Conservation (phyloP, 2,113 vertebrate species). For the Pterophyllum scalare region DNA sequence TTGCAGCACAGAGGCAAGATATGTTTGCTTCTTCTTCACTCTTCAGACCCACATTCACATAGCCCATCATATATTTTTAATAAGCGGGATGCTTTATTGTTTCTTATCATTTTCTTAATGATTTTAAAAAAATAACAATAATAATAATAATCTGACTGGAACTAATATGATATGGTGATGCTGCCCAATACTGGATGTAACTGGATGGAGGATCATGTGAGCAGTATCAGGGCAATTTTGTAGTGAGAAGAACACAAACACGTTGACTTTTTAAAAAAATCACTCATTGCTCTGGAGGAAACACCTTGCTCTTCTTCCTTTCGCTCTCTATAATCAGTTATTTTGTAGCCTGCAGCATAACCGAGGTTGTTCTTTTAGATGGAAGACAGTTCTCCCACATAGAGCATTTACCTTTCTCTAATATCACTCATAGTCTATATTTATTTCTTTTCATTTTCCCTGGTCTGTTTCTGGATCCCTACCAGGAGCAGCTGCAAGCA, state of each 20-base stretch:
- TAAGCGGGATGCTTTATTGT: background rate
- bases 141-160: background rate
- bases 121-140: too few species aligned
- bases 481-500: background rate
- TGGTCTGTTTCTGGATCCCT: background rate
- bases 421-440: background rate
- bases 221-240: background rate
- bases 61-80: conserved; percentile 18
- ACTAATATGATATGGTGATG: conserved; percentile 21
- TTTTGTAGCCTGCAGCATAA: conserved; percentile 21
- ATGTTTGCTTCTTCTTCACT: background rate
- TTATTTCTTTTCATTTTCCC: background rate
- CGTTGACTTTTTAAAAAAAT: conserved; percentile 14
- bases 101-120: conserved; percentile 7
- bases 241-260: background rate
- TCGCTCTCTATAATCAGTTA: conserved; percentile 25
- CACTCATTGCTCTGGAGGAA: conserved; percentile 5
- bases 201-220: conserved; percentile 7
- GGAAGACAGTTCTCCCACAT: conserved; percentile 19
- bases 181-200: conserved; percentile 23
- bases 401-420: background rate
- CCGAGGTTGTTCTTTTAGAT: conserved; percentile 16
- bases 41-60: background rate
- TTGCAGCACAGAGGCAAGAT: background rate
- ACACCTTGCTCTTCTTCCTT: background rate